Base-by-base conservation (phyloP, 2,797 vertebrate species). In the Lutjanus campechanus region DNA sequence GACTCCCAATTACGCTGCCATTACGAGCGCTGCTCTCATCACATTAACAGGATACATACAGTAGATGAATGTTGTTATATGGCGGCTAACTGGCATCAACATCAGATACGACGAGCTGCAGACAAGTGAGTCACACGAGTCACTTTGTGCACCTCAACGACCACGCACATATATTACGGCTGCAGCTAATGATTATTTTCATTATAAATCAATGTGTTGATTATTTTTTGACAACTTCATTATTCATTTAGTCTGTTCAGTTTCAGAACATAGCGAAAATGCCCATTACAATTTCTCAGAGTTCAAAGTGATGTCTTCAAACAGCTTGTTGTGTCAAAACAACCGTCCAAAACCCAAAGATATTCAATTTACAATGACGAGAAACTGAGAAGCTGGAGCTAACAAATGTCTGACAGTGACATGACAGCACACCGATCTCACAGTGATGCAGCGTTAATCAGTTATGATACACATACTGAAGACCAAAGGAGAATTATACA, bases 21-120 rank as follows among this genome's bases (percentile, higher is more conserved):
- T 83, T 69, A 67, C 44, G 49, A 71, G 60, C 56, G 78, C 81
- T 22, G 67, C 65, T 77, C 63, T 72, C 68, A 67, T 83, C 69
- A 68, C 53, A 73, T 76, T 68, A 72, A 80, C 8, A 46, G 51
- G 54, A 67, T 20, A 16, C 29, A 36, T 3, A 65, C 51, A 22
- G 58, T 4, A 41, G 44, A 62, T 70, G 63, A 66, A 40, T 11
- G 41, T 4, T 13, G 46, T 4, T 54, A 25, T 65, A 10, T 0
- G 55, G 19, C 1, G 65, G 62, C 68, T 71, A 17, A 77, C 29
- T n/a, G 73, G 46, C 59, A 41, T 70, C 19, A 46, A 44, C 62
- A 70, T n/a, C 53, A 55, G 20, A 29, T 41, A 59, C 51, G 49
- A 5, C 68, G 74, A 79, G 63, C n/a, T 55, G 55, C 55, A 58